Evolutionary conservation across 2,113 vertebrate species (phyloP).

Genomic region (Semnopithecus entellus): DNA sequence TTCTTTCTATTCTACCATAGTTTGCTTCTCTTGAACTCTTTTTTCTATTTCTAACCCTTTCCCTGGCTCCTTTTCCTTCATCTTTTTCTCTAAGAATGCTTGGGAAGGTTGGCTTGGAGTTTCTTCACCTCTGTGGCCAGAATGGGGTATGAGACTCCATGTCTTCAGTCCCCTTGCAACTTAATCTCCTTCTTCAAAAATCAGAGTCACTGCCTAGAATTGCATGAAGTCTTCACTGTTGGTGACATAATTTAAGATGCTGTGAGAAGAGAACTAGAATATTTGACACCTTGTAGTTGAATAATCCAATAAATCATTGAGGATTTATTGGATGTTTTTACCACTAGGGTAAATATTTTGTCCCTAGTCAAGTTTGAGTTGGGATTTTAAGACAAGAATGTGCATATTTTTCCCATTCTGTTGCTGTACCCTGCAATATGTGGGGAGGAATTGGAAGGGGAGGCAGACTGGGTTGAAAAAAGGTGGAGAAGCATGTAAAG

Average conservation of each 20-base stretch:
- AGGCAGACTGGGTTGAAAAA: neutral
- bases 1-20: neutral
- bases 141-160: rapidly evolving
- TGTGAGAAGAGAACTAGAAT: neutral
- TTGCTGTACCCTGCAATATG: neutral
- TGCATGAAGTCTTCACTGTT: neutral
- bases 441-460: neutral
- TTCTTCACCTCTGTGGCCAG: neutral
- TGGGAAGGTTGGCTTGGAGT: neutral
- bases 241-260: neutral
- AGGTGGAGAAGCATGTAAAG: neutral
- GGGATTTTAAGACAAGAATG: neutral
- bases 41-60: neutral
- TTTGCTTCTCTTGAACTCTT: neutral
- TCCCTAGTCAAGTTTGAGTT: neutral
- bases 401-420: neutral
- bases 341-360: neutral
- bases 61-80: neutral
- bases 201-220: neutral
- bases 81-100: neutral
- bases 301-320: neutral
- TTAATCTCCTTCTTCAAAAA: neutral
- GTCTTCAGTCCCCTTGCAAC: neutral
- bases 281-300: neutral
- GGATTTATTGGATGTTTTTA: neutral